These are phyloP conservation scores for Drosophila kokeensis DNA, from an alignment of 2,888 invertebrate species.

Conservation along the genomic window DNA sequence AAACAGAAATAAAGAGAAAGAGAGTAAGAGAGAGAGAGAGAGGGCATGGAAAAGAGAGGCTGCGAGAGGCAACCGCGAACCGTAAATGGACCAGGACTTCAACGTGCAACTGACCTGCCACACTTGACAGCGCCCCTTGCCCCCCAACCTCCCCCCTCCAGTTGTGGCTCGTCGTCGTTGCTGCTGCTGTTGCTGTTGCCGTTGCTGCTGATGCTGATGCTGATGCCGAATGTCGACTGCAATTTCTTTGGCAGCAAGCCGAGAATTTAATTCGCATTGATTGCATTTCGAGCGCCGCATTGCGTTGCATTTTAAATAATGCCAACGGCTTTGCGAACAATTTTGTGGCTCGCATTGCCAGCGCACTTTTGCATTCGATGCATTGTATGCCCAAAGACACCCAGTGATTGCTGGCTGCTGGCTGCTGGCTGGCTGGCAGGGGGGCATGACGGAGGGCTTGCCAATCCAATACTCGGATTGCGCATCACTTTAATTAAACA, in stretches of 20 bases:
- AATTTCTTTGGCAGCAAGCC: constrained; percentile 62
- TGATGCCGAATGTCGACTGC: constrained; percentile 32
- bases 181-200: constrained; percentile 6
- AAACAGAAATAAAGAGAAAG: too few relatives aligned
- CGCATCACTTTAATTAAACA: constrained; percentile 78
- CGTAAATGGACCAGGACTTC: constrained; percentile 39
- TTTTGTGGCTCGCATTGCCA: constrained; percentile 59
- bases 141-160: not conserved
- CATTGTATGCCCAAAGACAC: not conserved
- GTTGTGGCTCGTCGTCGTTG: constrained; percentile 1
- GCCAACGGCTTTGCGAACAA: constrained; percentile 77
- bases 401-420: not conserved
- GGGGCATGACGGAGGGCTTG: not conserved
- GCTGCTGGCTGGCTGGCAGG: not conserved
- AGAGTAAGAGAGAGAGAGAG: not conserved
- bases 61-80: constrained; percentile 25
- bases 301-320: constrained; percentile 80
- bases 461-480: constrained; percentile 14
- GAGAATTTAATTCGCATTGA: constrained; percentile 78
- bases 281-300: constrained; percentile 78
- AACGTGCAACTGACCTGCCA: constrained; percentile 43
- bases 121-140: constrained; percentile 7
- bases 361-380: constrained; percentile 7
- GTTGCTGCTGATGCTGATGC: constrained; percentile 13
- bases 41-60: not conserved